Percentiles rank a stretch among this genome's conserved stretches.
phyloP scores from a whole-genome alignment of 2,888 invertebrate species.

The Pterostichus madidus region DNA sequence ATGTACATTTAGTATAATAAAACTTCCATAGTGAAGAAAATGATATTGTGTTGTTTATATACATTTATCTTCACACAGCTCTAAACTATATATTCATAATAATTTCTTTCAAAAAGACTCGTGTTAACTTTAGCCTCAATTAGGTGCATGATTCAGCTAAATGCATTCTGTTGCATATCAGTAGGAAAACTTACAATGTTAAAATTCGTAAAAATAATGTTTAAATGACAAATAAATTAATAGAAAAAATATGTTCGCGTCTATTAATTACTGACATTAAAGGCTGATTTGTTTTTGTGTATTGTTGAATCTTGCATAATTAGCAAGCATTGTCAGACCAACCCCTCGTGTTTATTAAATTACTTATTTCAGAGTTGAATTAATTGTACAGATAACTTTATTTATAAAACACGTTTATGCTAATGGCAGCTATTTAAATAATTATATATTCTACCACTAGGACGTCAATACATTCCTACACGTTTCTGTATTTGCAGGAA shows the following conservation, averaged over 20 bases:
- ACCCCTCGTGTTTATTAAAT: slow-evolving; percentile 28
- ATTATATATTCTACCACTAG: slow-evolving; percentile 28
- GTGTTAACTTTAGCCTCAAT: no score
- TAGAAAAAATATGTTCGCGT: slow-evolving; percentile 36
- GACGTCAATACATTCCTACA: slow-evolving; percentile 20
- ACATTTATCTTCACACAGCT: no score
- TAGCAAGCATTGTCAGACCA: slow-evolving; percentile 28
- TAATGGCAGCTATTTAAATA: slow-evolving; percentile 39
- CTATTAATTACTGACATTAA: slow-evolving; percentile 28
- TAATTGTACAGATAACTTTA: slow-evolving; percentile 43
- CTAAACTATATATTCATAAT: no score
- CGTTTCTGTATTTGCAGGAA: slow-evolving; percentile 13
- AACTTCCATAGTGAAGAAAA: no score
- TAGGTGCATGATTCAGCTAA: no score
- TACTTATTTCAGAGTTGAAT: slow-evolving; percentile 39
- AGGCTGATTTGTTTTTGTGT: neutral
- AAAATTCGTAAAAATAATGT: no score
- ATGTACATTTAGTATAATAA: no score
- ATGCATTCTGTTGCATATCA: no score
- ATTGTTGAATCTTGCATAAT: slow-evolving; percentile 14
- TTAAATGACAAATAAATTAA: slow-evolving; percentile 24
- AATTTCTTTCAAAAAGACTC: no score
- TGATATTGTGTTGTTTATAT: no score
- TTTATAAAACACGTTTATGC: slow-evolving; percentile 24
- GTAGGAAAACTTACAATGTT: no score